Conservation (phyloP, 2,888 invertebrate species). For the Amblyjoppa proteus region DNA sequence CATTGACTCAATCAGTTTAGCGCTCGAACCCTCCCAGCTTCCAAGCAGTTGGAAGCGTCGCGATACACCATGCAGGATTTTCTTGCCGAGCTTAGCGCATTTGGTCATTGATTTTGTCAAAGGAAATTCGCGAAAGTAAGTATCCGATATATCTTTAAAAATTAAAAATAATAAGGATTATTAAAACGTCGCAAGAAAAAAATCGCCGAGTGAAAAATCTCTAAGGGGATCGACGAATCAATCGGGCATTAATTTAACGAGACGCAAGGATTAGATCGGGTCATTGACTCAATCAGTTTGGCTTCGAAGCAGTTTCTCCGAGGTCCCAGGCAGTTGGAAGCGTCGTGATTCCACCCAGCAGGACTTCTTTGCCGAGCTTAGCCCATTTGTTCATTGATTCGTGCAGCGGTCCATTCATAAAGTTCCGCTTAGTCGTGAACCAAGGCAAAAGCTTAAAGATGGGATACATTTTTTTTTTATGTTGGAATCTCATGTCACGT, state of each 20-base stretch:
- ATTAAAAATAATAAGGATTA: no score
- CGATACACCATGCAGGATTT: not conserved
- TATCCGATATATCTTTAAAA: no score
- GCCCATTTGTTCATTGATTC: not conserved
- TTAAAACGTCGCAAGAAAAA: no score
- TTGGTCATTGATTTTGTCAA: no score
- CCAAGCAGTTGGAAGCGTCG: not conserved
- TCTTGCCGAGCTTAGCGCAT: no score
- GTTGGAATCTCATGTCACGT: no score
- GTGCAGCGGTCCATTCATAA: no score
- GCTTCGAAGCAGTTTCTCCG: not conserved
- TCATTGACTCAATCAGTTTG: not conserved
- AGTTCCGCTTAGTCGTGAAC: no score
- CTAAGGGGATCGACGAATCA: not conserved
- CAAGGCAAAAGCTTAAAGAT: no score
- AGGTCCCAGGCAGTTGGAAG: not conserved
- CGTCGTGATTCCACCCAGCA: not conserved
- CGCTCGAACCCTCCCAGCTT: not conserved
- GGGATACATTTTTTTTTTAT: no score
- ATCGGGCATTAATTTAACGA: slow-evolving; percentile 31
- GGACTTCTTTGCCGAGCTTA: not conserved
- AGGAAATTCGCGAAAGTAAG: no score
- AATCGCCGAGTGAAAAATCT: no score
- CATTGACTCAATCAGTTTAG: not conserved
- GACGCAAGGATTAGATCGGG: not conserved